phyloP scores from a whole-genome alignment of 53 echinoderm and acorn worm genomes.

The Temnopleurus reevesii region DNA sequence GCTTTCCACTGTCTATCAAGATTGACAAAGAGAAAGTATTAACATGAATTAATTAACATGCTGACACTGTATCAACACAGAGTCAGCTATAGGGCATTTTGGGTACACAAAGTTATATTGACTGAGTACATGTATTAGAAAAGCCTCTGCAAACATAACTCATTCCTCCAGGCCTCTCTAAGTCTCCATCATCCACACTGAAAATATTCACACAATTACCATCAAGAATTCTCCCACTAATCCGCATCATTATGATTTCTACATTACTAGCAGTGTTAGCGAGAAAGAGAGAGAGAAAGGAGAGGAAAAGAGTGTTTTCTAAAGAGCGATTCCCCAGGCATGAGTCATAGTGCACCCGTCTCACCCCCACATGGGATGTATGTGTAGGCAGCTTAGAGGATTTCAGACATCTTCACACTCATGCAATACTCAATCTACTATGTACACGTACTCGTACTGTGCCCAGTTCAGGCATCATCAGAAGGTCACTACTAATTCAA shows the following conservation, averaged over 20 bases:
- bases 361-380: conserved; percentile 41
- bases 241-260: background rate
- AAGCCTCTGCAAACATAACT: background rate
- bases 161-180: background rate
- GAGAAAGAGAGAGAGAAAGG: background rate
- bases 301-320: background rate
- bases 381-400: background rate
- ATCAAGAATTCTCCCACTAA: background rate
- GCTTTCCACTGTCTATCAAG: too few species aligned
- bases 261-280: background rate
- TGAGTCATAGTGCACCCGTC: conserved; percentile 36
- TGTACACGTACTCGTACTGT: background rate
- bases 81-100: background rate
- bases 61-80: too few species aligned
- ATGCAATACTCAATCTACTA: background rate
- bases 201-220: conserved; percentile 13
- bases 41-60: too few species aligned
- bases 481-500: background rate
- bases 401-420: conserved; percentile 15
- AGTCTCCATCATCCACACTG: background rate
- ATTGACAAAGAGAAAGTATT: too few species aligned
- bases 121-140: too few species aligned
- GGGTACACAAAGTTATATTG: background rate
- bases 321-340: conserved; percentile 5
- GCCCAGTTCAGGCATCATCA: conserved; percentile 8